These are phyloP conservation scores for Brachypalpus laphriformis DNA, from an alignment of 2,888 invertebrate species.

Conservation along the genomic window DNA sequence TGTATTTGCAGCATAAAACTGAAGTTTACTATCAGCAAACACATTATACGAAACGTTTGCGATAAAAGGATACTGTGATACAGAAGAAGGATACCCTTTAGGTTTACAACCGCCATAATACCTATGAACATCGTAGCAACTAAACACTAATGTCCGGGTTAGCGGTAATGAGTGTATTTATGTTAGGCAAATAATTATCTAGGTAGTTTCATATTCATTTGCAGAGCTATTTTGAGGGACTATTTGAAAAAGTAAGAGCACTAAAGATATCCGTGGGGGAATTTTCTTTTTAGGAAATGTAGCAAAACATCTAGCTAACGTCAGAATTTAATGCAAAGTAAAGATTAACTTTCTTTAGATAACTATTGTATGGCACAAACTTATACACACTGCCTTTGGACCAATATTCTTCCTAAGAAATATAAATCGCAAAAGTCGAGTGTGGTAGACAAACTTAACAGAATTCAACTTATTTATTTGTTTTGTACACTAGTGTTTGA, in stretches of 20 bases:
- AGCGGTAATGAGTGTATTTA: neutral
- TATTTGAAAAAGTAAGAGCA: neutral
- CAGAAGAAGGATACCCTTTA: constrained; percentile 19
- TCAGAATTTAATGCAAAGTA: too few relatives aligned
- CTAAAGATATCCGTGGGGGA: too few relatives aligned
- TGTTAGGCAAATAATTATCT: neutral
- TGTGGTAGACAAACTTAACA: too few relatives aligned
- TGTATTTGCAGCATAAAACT: neutral
- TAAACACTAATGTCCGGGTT: constrained; percentile 2
- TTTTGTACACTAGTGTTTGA: too few relatives aligned
- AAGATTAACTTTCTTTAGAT: too few relatives aligned
- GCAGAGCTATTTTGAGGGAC: neutral
- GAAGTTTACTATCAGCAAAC: neutral
- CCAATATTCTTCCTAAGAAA: too few relatives aligned
- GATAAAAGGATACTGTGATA: constrained; percentile 12
- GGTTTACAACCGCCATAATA: constrained; percentile 27
- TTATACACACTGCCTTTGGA: too few relatives aligned
- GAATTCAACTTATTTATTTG: too few relatives aligned
- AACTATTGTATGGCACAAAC: too few relatives aligned
- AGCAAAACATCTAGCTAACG: too few relatives aligned
- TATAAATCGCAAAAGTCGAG: too few relatives aligned
- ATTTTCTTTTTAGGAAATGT: too few relatives aligned
- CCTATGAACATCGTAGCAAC: constrained; percentile 16
- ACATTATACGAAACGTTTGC: constrained; percentile 3
- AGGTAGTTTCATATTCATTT: neutral